These are phyloP conservation scores for Stomatorhinus ivindoensis DNA, from an alignment of 2,113 vertebrate species.

Conservation along the genomic window DNA sequence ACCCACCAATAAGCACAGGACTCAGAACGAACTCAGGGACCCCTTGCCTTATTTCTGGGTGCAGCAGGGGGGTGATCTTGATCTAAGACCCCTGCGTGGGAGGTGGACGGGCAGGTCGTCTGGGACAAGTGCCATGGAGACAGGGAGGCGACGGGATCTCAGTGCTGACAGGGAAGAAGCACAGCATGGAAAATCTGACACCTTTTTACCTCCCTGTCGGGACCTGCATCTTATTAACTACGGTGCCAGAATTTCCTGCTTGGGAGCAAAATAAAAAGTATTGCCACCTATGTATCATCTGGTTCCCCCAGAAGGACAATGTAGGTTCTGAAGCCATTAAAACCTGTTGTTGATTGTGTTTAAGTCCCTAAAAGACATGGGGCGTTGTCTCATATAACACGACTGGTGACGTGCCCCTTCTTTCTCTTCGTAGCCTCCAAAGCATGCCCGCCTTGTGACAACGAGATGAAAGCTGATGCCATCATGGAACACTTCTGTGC, in stretches of 20 bases:
- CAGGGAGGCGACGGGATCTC: not conserved
- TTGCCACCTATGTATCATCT: not conserved
- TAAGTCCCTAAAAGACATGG: not conserved
- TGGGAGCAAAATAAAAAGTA: not conserved
- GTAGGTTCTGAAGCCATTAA: not conserved
- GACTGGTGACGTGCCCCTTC: not conserved
- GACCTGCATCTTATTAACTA: not conserved
- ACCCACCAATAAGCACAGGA: not conserved
- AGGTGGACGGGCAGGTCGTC: not conserved
- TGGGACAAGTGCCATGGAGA: not conserved
- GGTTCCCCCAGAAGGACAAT: not conserved
- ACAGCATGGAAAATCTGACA: not conserved
- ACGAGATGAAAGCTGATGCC: conserved; percentile 81
- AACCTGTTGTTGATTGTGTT: not conserved
- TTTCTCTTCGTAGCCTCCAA: conserved; percentile 64
- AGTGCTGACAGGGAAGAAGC: not conserved
- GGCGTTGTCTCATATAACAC: too few relatives aligned
- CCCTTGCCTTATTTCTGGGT: not conserved
- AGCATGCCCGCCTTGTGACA: conserved; percentile 87
- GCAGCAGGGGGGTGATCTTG: not conserved
- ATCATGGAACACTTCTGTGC: conserved; percentile 95
- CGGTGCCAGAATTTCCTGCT: not conserved
- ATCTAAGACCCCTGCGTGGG: not conserved
- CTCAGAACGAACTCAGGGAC: not conserved
- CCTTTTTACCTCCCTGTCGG: not conserved